Evolutionary conservation across 2,797 vertebrate genomes (phyloP).

Genomic region (Neoniphon sammara): DNA sequence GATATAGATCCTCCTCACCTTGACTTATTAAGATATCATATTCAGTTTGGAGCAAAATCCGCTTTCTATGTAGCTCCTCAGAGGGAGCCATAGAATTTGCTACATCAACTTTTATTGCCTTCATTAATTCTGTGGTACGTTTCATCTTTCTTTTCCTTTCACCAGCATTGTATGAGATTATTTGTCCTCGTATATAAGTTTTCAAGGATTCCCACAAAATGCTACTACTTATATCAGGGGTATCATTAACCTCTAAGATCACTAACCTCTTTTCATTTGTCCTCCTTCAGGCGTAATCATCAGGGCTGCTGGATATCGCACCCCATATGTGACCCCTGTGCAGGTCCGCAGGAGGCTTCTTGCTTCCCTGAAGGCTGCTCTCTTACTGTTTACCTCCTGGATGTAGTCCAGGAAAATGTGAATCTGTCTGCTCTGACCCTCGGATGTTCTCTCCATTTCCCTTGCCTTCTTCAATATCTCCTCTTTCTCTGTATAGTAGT

Average conservation of each 20-base stretch:
- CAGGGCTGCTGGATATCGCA: constrained; percentile 1
- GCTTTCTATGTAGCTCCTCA: too few species aligned
- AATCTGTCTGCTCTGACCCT: neutral
- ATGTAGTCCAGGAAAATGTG: constrained; percentile 14
- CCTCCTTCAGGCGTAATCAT: neutral
- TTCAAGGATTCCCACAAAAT: too few species aligned
- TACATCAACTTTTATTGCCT: too few species aligned
- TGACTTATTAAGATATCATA: neutral
- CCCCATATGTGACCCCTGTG: constrained; percentile 10
- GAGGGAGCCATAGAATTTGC: too few species aligned
- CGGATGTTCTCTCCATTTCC: too few species aligned
- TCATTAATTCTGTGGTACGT: too few species aligned
- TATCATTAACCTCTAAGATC: neutral
- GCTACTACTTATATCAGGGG: neutral
- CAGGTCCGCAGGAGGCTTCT: constrained; percentile 14
- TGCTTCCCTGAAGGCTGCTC: constrained; percentile 10
- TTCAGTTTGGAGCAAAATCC: neutral
- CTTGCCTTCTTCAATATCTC: too few species aligned
- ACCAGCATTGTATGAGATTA: too few species aligned
- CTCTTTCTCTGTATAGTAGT: too few species aligned
- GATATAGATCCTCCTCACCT: neutral
- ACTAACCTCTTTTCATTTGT: neutral
- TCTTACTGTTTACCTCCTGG: constrained; percentile 7
- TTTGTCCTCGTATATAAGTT: too few species aligned
- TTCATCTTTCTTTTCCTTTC: too few species aligned